Evolutionary conservation across 2,888 invertebrate species (phyloP).

Genomic region (Gandaritis pyraliata): DNA sequence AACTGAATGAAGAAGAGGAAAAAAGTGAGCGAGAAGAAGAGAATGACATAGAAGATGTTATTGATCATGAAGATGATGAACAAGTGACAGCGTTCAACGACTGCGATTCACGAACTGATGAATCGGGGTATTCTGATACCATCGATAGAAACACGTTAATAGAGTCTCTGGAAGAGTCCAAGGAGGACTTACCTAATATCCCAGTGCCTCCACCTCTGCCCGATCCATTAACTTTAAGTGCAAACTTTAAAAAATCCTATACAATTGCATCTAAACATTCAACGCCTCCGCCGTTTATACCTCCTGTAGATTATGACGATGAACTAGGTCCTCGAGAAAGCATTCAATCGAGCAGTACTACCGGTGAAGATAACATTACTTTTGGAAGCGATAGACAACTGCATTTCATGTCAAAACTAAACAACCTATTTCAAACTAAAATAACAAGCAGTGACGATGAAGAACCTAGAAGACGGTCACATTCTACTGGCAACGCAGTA

Average conservation of each 20-base stretch:
- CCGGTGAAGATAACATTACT: conserved; percentile 60
- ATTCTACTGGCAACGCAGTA: conserved; percentile 67
- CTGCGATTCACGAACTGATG: conserved; percentile 76
- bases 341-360: conserved; percentile 58
- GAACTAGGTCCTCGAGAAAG: conserved; percentile 58
- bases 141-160: conserved; percentile 64
- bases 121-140: conserved; percentile 79
- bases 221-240: conserved; percentile 62
- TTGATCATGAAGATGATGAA: conserved; percentile 54
- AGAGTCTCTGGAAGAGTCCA: conserved; percentile 56
- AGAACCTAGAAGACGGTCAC: conserved; percentile 65
- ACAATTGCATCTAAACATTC: conserved; percentile 53
- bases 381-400: conserved; percentile 70
- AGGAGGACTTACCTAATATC: conserved; percentile 60
- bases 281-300: conserved; percentile 26
- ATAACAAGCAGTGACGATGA: conserved; percentile 59
- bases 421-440: conserved; percentile 70
- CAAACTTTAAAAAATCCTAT: conserved; percentile 55
- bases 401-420: conserved; percentile 74
- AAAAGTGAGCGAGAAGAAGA: conserved; percentile 64
- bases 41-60: conserved; percentile 44
- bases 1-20: conserved; percentile 71
- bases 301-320: conserved; percentile 46
- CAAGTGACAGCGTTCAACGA: conserved; percentile 69
- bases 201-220: conserved; percentile 75